These are phyloP conservation scores for Pseudomyrmex sp. DNA, from an alignment of 1,140 invertebrate genomes.

Conservation along the genomic window DNA sequence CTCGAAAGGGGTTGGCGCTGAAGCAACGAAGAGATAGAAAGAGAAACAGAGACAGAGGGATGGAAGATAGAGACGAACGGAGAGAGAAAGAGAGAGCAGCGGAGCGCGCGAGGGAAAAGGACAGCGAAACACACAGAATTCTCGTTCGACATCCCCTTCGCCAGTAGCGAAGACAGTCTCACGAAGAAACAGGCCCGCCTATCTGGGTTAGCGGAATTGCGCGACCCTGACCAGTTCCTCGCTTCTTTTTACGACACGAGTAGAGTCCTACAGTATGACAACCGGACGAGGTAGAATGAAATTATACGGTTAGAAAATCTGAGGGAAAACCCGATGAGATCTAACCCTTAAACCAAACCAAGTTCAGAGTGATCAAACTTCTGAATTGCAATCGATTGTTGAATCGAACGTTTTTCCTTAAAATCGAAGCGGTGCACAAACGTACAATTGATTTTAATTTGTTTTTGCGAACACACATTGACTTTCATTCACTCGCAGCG, in stretches of 20 bases:
- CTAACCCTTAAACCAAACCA: too few relatives aligned
- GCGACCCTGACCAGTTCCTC: conserved; percentile 64
- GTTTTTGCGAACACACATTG: neutral
- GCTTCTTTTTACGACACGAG: neutral
- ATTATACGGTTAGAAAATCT: too few relatives aligned
- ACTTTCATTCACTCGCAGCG: neutral
- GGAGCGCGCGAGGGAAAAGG: conserved; percentile 16
- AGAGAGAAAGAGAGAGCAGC: neutral
- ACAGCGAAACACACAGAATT: conserved; percentile 47
- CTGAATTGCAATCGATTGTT: too few relatives aligned
- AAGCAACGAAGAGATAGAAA: conserved; percentile 57
- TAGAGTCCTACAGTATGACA: too few relatives aligned
- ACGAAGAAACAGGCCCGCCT: conserved; percentile 39
- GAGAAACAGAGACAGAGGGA: conserved; percentile 16
- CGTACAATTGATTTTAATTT: too few relatives aligned
- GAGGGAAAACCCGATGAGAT: too few relatives aligned
- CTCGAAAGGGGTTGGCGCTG: conserved; percentile 69
- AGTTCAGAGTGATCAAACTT: too few relatives aligned
- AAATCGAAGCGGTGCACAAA: too few relatives aligned
- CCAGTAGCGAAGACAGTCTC: conserved; percentile 33
- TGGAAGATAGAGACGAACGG: neutral
- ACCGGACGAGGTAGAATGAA: too few relatives aligned
- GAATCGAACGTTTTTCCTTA: too few relatives aligned
- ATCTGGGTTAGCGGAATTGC: conserved; percentile 67
- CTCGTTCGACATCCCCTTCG: conserved; percentile 19